These are phyloP conservation scores for Tromatobia lineatoria DNA, from an alignment of 2,888 invertebrate species.

Conservation along the genomic window DNA sequence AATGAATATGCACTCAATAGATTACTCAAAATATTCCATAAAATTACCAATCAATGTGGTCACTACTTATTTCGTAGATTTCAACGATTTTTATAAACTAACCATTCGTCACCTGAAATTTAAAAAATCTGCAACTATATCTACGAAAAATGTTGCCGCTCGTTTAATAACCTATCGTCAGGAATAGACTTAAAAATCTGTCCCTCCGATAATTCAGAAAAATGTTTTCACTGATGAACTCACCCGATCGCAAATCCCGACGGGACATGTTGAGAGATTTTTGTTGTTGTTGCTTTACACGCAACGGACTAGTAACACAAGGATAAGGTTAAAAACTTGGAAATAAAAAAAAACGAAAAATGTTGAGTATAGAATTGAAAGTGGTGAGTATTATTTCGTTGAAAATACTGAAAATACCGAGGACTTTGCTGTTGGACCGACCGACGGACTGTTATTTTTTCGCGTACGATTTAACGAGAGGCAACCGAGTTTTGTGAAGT, in stretches of 20 bases:
- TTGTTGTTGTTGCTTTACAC: no score
- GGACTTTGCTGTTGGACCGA: conserved; percentile 53
- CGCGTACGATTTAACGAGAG: background rate
- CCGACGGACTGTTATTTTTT: conserved; percentile 38
- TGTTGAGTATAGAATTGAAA: background rate
- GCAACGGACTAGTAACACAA: background rate
- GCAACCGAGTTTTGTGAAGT: background rate
- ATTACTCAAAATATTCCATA: no score
- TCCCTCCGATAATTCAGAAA: background rate
- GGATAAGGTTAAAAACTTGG: background rate
- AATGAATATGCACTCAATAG: no score
- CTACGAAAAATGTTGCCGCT: no score
- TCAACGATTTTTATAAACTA: no score
- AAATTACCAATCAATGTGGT: no score
- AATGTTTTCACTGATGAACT: conserved; percentile 26
- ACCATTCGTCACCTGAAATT: no score
- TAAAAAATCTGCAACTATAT: no score
- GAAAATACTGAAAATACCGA: conserved; percentile 16
- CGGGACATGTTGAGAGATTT: conserved; percentile 43
- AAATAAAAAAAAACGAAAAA: no score
- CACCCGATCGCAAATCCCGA: conserved; percentile 58
- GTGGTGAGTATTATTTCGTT: conserved; percentile 18
- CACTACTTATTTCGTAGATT: no score
- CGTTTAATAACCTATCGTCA: no score
- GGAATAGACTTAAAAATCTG: no score